Base-by-base conservation (phyloP, 2,888 invertebrate species). In the Agrotis segetum region DNA sequence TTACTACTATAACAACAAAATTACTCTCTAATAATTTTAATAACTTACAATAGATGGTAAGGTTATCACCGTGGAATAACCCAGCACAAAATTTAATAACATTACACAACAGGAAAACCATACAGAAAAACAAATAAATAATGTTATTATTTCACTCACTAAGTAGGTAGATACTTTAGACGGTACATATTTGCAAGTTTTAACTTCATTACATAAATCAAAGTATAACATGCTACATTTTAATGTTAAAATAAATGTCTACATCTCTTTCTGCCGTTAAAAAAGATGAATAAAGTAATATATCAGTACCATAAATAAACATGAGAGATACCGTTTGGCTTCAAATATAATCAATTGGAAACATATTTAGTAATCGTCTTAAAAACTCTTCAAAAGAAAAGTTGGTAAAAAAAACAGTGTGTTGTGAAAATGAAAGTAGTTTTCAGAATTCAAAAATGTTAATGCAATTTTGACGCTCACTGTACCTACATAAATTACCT, bases 221-320 rank as follows among this genome's bases (percentile, higher is more conserved):
- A 67, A 78, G 76, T 29, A 49, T 74, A 70, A 77, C 66, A 71
- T 71, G 29, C 55, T 55, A 52, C 13, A 29, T 17, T 24, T 14
- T n/a, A 34, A 24, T 74, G 62, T 47, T 59, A 52, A 44, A 75
- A 64, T 56, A 40, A n/a, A 58, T 49, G 19, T 21, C 65, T 34
- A 50, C 50, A 65, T 65, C 65, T 56, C 60, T 24, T 14, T 58
- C 52, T 49, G 62, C 47, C 44, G 29, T n/a, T 5, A 17, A 16
- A 11, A 29, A 21, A 7, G 29, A 29, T 29, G 4, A 29, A 29
- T 2, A 29, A 29, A 29, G 29, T 5, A 29, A 29, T 29, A 4
- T 29, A 5, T 29, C 29, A 29, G 29, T 34, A 6, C 34, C 5
- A 5, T 9, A 34, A 0, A 40, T 9, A 11, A 11, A 40, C 40